Evolutionary conservation across 2,797 vertebrate genomes (phyloP).

Genomic region (Podarcis lilfordi): DNA sequence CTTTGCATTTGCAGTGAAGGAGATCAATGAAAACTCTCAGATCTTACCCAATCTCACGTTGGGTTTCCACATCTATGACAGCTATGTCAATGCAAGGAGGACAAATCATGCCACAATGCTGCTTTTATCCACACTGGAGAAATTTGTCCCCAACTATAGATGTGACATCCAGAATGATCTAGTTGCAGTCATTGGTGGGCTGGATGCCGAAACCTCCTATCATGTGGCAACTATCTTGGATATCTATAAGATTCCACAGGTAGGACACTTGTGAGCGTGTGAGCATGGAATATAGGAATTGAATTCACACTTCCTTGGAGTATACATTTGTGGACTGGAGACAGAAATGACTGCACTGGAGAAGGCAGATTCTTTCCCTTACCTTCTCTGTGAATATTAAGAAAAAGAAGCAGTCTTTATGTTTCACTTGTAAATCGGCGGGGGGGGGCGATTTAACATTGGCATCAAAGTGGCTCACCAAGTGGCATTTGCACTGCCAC

Average conservation of each 20-base stretch:
- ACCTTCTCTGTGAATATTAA: too few relatives aligned
- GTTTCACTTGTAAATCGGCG: too few relatives aligned
- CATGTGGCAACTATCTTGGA: not conserved
- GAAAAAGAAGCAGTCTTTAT: too few relatives aligned
- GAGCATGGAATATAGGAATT: too few relatives aligned
- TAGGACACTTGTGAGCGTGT: not conserved
- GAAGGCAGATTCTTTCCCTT: too few relatives aligned
- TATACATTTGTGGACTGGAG: too few relatives aligned
- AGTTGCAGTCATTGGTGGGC: not conserved
- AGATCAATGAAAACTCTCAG: not conserved
- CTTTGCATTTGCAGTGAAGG: not conserved
- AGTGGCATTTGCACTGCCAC: too few relatives aligned
- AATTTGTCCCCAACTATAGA: not conserved
- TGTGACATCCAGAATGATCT: not conserved
- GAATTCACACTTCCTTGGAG: too few relatives aligned
- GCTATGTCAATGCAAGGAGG: not conserved
- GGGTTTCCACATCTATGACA: slow-evolving; percentile 11
- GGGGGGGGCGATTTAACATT: too few relatives aligned
- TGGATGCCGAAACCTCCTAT: not conserved
- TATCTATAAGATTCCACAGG: slow-evolving; percentile 2
- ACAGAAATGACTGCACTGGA: too few relatives aligned
- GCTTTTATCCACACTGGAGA: not conserved
- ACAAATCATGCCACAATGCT: not conserved
- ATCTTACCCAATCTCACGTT: not conserved
- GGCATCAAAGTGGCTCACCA: too few relatives aligned